Base-by-base conservation (phyloP, 2,797 vertebrate genomes). In the Amphiprion clarkii region DNA sequence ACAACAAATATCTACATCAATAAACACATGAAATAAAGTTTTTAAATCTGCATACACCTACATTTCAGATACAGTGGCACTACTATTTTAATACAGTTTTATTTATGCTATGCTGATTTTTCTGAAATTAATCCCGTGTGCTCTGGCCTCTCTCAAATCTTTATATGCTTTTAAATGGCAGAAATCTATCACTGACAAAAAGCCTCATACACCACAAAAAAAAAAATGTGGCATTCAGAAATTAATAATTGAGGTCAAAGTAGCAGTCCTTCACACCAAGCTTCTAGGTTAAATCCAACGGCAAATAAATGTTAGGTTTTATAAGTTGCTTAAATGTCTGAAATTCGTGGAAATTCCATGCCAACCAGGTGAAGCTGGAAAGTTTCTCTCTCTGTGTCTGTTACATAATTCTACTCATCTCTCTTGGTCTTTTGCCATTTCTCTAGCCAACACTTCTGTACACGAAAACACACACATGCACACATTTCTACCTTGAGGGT, bases 401-500 rank as follows among this genome's bases (percentile, higher is more conserved):
- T 82, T 44, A 65, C 40, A 57, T 46, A 40, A 65, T 74, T 57
- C 23, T 29, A 4, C 60, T 71, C 21, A 71, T 81, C 46, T 79
- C 44, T 75, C 25, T 59, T 36, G n/a, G 25, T 70, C 23, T 74
- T 76, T 81, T 8, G 16, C 44, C 23, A 27, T 70, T 33, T 76
- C 44, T 52, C 40, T 36, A 52, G 44, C 64, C 46, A 33, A 39
- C 59, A 44, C 67, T 70, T 7, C 2, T 27, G 63, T 27, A 59
- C 40, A 79, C 31, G 40, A 5, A 73, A 56, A 67, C 61, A 44
- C 57, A 56, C 29, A 46, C 55, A 64, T 40, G 42, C 68, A 74
- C 77, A 74, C 63, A 81, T 8, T 51, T 49, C 67, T 78, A 79
- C 83, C 90, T 90, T 72, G 74, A 78, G 91, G 88, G 82, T 82